Conservation (phyloP, 2,797 vertebrate species). For the Gila robusta region DNA sequence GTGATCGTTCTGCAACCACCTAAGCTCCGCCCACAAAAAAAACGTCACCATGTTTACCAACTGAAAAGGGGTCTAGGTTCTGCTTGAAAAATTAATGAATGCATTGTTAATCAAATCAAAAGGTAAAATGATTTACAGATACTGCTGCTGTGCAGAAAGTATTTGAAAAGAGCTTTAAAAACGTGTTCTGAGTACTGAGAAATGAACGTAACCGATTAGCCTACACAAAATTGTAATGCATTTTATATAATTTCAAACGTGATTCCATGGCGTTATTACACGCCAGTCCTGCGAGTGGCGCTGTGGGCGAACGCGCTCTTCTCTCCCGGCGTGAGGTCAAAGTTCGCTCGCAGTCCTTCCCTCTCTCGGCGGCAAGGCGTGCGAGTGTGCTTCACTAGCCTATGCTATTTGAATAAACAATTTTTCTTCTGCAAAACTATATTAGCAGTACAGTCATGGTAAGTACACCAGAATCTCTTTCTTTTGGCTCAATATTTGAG, state of each 20-base stretch:
- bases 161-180: background rate
- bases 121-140: background rate
- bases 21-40: no score
- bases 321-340: background rate
- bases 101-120: background rate
- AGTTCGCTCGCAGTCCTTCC: constrained; percentile 67
- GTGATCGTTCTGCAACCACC: no score
- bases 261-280: background rate
- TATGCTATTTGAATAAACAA: constrained; percentile 48
- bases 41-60: no score
- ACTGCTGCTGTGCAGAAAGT: background rate
- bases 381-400: constrained; percentile 44
- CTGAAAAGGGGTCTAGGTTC: no score
- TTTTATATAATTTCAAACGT: no score
- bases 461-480: background rate
- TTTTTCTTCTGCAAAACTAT: background rate
- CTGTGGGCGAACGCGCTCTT: background rate
- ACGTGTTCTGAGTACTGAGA: background rate
- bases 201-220: background rate
- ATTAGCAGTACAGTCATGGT: constrained; percentile 47
- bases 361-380: constrained; percentile 76
- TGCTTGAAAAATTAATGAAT: background rate
- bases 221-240: no score
- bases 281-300: constrained; percentile 49
- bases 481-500: background rate